Percentiles rank a stretch among this genome's conserved stretches.
phyloP scores from a whole-genome alignment of 2,888 invertebrate species.

The Crematogaster levior region DNA sequence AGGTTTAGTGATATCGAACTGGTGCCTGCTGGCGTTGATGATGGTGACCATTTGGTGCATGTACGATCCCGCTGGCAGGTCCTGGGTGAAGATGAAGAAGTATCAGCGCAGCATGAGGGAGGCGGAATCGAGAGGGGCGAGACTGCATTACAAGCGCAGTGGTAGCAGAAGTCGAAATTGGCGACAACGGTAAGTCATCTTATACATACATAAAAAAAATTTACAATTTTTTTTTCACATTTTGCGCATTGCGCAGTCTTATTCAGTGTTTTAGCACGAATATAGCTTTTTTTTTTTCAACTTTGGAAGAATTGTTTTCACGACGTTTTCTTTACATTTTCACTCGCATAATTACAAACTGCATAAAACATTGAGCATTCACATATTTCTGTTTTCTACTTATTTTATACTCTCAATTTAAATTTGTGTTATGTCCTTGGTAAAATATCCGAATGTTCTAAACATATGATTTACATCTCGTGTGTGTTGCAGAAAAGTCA shows the following conservation, averaged over 20 bases:
- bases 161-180: slow-evolving; percentile 93
- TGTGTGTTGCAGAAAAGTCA: slow-evolving; percentile 90
- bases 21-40: slow-evolving; percentile 91
- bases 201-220: background rate
- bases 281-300: background rate
- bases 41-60: slow-evolving; percentile 94
- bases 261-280: no score
- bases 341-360: background rate
- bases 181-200: slow-evolving; percentile 91
- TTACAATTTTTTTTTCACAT: background rate
- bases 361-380: background rate
- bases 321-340: background rate
- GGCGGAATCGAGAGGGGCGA: slow-evolving; percentile 88
- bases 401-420: background rate
- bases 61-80: slow-evolving; percentile 94
- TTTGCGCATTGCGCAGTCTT: background rate
- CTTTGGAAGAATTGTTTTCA: background rate
- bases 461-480: background rate
- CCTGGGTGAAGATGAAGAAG: slow-evolving; percentile 96
- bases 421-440: no score
- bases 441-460: background rate
- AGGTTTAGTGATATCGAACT: slow-evolving; percentile 93
- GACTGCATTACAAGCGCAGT: slow-evolving; percentile 91
- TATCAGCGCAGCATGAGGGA: slow-evolving; percentile 94
- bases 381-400: background rate